phyloP scores from a whole-genome alignment of 2,888 invertebrate species.

The Apamea sordens region DNA sequence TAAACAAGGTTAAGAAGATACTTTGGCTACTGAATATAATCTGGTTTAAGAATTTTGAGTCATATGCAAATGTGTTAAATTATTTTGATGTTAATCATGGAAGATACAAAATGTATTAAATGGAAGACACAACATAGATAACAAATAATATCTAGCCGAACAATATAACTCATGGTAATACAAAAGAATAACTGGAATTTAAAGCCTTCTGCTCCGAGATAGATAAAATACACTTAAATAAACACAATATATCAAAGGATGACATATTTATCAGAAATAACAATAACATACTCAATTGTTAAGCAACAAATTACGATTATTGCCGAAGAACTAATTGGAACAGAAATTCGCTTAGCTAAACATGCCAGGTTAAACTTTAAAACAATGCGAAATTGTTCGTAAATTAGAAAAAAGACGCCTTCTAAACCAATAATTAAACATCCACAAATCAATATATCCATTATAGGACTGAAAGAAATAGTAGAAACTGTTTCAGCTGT shows the following conservation, averaged over 20 bases:
- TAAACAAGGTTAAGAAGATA: conserved; percentile 36
- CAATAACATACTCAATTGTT: background rate
- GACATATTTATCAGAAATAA: background rate
- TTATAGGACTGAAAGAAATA: background rate
- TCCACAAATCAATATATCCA: conserved; percentile 7
- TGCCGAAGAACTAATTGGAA: background rate
- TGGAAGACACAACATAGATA: background rate
- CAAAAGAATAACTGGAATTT: background rate
- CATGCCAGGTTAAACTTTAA: background rate
- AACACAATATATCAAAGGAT: background rate
- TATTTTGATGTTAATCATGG: background rate
- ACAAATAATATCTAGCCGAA: background rate
- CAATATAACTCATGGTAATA: background rate
- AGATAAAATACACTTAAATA: background rate
- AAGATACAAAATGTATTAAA: conserved; percentile 3
- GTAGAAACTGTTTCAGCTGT: conserved; percentile 17
- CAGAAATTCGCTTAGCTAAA: background rate
- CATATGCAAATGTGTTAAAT: too few species aligned
- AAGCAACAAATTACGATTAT: background rate
- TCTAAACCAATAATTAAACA: background rate
- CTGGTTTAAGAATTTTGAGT: conserved; percentile 9
- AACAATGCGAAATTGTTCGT: background rate
- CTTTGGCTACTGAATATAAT: conserved; percentile 14
- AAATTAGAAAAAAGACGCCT: conserved; percentile 1
- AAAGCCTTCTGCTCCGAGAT: background rate